phyloP scores from a whole-genome alignment of 92 coral and sea anemone species.

The Bergia sp. region DNA sequence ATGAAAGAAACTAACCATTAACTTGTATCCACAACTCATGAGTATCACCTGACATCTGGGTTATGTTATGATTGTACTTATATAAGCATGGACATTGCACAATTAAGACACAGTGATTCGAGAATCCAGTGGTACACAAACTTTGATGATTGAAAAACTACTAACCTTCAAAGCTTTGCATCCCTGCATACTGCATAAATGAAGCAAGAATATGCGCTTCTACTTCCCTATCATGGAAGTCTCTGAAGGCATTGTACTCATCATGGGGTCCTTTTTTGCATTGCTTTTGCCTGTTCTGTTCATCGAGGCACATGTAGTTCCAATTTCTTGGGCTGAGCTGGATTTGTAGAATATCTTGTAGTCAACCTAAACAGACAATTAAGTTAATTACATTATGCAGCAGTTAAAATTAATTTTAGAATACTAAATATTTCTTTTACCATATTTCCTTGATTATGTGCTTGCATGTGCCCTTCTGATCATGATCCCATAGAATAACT shows the following conservation, averaged over 20 bases:
- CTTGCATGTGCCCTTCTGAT: too few relatives aligned
- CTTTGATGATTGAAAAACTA: too few relatives aligned
- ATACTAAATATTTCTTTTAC: background rate
- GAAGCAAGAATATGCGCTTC: constrained; percentile 70
- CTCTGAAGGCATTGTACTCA: constrained; percentile 57
- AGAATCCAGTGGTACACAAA: too few relatives aligned
- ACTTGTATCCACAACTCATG: background rate
- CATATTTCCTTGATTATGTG: too few relatives aligned
- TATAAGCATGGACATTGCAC: background rate
- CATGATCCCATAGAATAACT: too few relatives aligned
- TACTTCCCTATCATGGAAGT: constrained; percentile 61
- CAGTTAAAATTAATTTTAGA: too few relatives aligned
- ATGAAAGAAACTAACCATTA: background rate
- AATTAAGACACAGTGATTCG: background rate
- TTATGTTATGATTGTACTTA: background rate
- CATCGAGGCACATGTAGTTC: constrained; percentile 45
- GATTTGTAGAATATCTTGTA: constrained; percentile 40
- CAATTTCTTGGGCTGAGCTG: constrained; percentile 51
- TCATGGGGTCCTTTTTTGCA: constrained; percentile 60
- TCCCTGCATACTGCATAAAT: constrained; percentile 58
- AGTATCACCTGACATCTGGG: too few relatives aligned
- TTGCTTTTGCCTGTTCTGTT: constrained; percentile 58
- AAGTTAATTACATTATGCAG: too few relatives aligned
- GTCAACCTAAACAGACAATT: constrained; percentile 31
- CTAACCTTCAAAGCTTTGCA: constrained; percentile 41